Percentiles rank a stretch among this genome's conserved stretches.
These are phyloP conservation scores for Diadema setosum DNA, from an alignment of 35 echinoderm and acorn worm genomes.

Conservation along the genomic window DNA sequence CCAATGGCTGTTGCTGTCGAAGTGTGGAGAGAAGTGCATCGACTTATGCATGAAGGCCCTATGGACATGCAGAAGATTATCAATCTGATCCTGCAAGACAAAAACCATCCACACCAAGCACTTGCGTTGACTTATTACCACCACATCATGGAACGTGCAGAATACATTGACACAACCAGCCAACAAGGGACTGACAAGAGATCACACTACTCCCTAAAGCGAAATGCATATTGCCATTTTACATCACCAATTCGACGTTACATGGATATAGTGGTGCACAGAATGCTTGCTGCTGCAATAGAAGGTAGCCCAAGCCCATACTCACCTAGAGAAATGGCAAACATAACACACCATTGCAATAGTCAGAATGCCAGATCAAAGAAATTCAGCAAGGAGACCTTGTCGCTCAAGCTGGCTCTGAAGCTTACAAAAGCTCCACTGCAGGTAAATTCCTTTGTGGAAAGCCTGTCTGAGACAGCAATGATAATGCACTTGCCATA, in stretches of 20 bases:
- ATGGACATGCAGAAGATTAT: constrained; percentile 21
- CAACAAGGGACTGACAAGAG: neutral
- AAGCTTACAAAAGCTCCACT: constrained; percentile 56
- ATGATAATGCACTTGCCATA: constrained; percentile 46
- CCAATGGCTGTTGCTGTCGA: neutral
- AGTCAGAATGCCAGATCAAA: constrained; percentile 47
- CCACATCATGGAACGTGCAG: constrained; percentile 45
- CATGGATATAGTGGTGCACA: constrained; percentile 79
- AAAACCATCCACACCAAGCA: constrained; percentile 67
- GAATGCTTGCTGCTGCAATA: constrained; percentile 31
- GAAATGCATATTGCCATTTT: constrained; percentile 72
- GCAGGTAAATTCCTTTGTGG: constrained; percentile 25
- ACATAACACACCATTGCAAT: constrained; percentile 65
- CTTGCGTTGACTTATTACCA: constrained; percentile 32
- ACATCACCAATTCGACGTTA: constrained; percentile 86
- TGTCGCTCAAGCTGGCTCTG: constrained; percentile 31
- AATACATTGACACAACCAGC: constrained; percentile 58
- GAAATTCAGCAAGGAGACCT: constrained; percentile 37
- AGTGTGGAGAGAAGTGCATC: neutral
- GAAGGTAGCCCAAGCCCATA: constrained; percentile 18
- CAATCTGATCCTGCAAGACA: constrained; percentile 51
- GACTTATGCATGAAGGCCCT: neutral
- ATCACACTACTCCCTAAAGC: constrained; percentile 50
- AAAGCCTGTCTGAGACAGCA: constrained; percentile 1
- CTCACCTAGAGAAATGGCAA: constrained; percentile 23